Conservation (phyloP, 2,797 vertebrate genomes). For the Acipenser ruthenus region DNA sequence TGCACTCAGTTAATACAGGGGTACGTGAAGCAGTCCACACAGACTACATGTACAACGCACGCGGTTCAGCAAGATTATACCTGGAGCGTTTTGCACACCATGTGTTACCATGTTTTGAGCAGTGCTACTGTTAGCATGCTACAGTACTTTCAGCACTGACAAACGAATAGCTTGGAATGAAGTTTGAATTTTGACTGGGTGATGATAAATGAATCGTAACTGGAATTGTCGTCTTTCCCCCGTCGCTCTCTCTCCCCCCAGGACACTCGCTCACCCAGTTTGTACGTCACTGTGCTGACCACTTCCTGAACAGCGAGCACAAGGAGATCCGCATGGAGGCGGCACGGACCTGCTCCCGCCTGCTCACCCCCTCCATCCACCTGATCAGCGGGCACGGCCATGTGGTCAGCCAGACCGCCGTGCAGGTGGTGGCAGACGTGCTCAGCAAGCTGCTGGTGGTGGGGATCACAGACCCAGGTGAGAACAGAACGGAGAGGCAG, state of each 20-base stretch:
- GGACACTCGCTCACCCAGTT: slow-evolving; percentile 97
- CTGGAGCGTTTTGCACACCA: no score
- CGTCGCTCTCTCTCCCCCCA: slow-evolving; percentile 29
- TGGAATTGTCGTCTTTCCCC: no score
- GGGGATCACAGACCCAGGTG: slow-evolving; percentile 96
- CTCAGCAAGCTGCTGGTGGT: slow-evolving; percentile 95
- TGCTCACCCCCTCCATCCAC: slow-evolving; percentile 93
- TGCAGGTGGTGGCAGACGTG: slow-evolving; percentile 95
- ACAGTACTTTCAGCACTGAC: no score
- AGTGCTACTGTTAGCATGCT: no score
- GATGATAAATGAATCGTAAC: no score
- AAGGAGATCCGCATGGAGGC: slow-evolving; percentile 98
- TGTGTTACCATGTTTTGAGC: no score
- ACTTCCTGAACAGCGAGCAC: slow-evolving; percentile 97
- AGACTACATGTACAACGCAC: no score
- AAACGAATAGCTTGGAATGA: no score
- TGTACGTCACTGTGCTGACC: slow-evolving; percentile 93
- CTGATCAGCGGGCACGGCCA: slow-evolving; percentile 84
- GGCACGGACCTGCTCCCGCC: slow-evolving; percentile 86
- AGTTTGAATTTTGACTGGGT: no score
- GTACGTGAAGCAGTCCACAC: no score
- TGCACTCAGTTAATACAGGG: not conserved
- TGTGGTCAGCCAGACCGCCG: slow-evolving; percentile 91
- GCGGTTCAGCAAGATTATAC: no score
- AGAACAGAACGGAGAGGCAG: slow-evolving; percentile 7